phyloP scores from a whole-genome alignment of 2,888 invertebrate genomes.

The Agapetus fuscipes region DNA sequence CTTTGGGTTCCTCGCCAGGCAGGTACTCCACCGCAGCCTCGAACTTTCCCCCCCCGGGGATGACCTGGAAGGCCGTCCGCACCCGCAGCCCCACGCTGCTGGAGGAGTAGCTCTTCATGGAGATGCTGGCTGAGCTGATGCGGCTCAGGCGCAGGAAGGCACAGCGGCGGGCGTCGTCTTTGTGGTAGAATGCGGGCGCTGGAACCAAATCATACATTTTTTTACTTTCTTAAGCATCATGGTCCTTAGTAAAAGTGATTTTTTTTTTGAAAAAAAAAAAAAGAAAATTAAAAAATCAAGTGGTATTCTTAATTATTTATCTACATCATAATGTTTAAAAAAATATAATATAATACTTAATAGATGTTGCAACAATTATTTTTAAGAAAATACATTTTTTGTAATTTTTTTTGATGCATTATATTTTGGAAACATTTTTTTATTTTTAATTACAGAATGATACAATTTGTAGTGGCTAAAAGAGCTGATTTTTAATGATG shows the following conservation, averaged over 20 bases:
- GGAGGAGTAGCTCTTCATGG: slow-evolving; percentile 15
- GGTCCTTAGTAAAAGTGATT: too few species aligned
- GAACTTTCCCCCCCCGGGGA: slow-evolving; percentile 15
- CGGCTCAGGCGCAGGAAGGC: slow-evolving; percentile 7
- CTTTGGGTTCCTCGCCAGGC: slow-evolving; percentile 5
- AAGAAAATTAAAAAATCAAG: neutral
- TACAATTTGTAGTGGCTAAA: too few species aligned
- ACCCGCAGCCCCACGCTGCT: slow-evolving; percentile 6
- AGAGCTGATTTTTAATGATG: too few species aligned
- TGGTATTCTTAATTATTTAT: too few species aligned
- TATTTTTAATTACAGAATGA: too few species aligned
- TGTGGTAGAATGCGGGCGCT: slow-evolving; percentile 8
- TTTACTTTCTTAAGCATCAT: too few species aligned
- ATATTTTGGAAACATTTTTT: too few species aligned
- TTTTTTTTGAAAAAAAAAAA: slow-evolving; percentile 1
- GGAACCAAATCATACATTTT: neutral
- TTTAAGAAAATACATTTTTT: too few species aligned
- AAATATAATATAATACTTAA: too few species aligned
- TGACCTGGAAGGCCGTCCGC: slow-evolving; percentile 11
- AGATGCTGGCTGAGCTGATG: slow-evolving; percentile 9
- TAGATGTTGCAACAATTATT: too few species aligned
- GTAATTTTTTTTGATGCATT: too few species aligned
- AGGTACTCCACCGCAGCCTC: slow-evolving; percentile 16
- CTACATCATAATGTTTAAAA: too few species aligned
- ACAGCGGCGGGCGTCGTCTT: slow-evolving; percentile 10